Base-by-base conservation (phyloP, 2,888 invertebrate species). In the Cyrtodaria siliqua region DNA sequence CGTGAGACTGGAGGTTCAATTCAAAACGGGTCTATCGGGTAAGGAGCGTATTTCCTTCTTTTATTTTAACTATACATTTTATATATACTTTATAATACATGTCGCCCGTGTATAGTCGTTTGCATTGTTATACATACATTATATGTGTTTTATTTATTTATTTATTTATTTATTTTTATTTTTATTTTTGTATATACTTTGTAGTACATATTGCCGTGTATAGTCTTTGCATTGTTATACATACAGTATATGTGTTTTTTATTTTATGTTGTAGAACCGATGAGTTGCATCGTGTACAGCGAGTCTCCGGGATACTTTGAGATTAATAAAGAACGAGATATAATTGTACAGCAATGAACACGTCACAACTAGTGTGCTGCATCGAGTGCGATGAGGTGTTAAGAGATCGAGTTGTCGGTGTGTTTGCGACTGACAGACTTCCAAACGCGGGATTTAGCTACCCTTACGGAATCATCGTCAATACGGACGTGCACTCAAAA, bases 391-490 rank as follows among this genome's bases (percentile, higher is more conserved):
- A n/a, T n/a, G n/a, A n/a, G n/a, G n/a, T n/a, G 52, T 16, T 52
- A 26, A 9, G 26, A 26, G 16, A 52, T 23, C 23, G 23, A 6
- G 20, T 52, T 26, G 23, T 52, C 16, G 52, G 52, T 20, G 52
- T 52, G 4, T 52, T 9, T 52, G 23, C 52, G 4, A 23, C 52
- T 24, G 52, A 52, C 23, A 4, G 20, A 6, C 26, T 52, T 14
- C 52, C 52, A 6, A 23, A 3, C 16, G 6, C 4, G 14, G 20
- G 4, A 52, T 52, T 20, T 18, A 3, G 16, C 26, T 4, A 23
- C 26, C 20, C 18, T 9, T 70, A 29, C 33, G 70, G 71, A 14
- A 47, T 76, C 29, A 70, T 75, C n/a, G 70, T 42, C 12, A 75
- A 75, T 47, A 75, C 70, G 6, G 70, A 75, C 40, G 56, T 50